Evolutionary conservation across 37 sponge, comb jelly and placozoan species (phyloP).

Genomic region (Haliclona indistincta): DNA sequence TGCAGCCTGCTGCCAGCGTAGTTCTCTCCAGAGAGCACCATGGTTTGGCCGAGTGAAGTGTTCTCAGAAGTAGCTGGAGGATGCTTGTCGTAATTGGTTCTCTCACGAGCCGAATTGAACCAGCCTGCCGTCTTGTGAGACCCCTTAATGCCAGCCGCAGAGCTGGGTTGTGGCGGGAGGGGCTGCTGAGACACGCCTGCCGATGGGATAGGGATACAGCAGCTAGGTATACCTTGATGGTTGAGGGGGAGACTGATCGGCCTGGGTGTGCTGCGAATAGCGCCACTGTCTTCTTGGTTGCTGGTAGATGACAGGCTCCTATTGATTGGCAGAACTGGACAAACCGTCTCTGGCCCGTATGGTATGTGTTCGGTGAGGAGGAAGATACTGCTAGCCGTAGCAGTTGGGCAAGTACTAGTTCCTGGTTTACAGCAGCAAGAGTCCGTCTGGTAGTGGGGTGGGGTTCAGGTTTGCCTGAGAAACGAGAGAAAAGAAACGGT

Average conservation of each 20-base stretch:
- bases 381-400: not conserved
- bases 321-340: too few species aligned
- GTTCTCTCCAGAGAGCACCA: not conserved
- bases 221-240: too few species aligned
- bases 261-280: too few species aligned
- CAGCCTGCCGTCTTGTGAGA: too few species aligned
- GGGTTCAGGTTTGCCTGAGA: too few species aligned
- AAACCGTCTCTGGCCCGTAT: not conserved
- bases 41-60: not conserved
- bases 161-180: conserved; percentile 1
- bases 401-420: not conserved
- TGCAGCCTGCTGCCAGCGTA: not conserved
- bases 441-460: too few species aligned
- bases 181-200: conserved; percentile 11
- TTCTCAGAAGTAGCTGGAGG: not conserved
- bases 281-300: too few species aligned
- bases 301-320: too few species aligned
- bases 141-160: too few species aligned
- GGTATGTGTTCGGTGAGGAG: conserved; percentile 12
- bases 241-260: too few species aligned
- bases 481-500: too few species aligned
- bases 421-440: not conserved
- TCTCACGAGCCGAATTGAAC: too few species aligned
- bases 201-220: conserved; percentile 10
- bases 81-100: not conserved